Evolutionary conservation across 1,140 invertebrate genomes (phyloP), one percentile per base, ranked within the genome.

Genomic region (Triops cancriformis): DNA sequence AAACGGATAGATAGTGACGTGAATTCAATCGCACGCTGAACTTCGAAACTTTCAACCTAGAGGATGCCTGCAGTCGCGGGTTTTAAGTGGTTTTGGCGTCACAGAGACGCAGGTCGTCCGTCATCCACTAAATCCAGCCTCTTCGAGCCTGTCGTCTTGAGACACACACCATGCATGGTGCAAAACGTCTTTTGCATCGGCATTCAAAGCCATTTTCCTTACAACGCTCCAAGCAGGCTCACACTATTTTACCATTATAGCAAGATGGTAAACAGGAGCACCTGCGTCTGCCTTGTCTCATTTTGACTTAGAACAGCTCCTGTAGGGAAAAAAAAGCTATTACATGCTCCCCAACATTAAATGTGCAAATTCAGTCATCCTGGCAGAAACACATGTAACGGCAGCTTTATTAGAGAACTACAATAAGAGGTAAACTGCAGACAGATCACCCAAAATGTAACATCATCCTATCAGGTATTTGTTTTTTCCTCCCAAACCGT

Each of bases 101-200:
- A 64, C 51, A 23, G 51, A 64, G 51, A 64, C 51, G 51, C 51
- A 64, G 51, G 51, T 64, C 51, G 51, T 64, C 23, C 51, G 51
- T 64, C 51, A 64, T 64, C 51, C 51, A 64, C 51, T 64, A 64
- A 64, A 64, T 64, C n/a, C 51, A 64, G 51, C 51, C 51, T 64
- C 51, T 64, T 64, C 51, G 51, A 64, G 51, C 51, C 51, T 23
- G 51, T 64, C 51, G 23, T 64, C 51, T 64, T 23, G 23, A 64
- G 51, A 64, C 51, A 64, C 18, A 64, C 51, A 23, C 51, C 51
- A 64, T 64, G 51, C 51, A 64, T 64, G 51, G 31, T 12, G 51
- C 51, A 64, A 64, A 64, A 64, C 14, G 51, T 64, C 51, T 64
- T 64, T 64, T 64, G 51, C 51, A 64, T 64, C 51, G 14, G 51